phyloP scores from a whole-genome alignment of 2,113 vertebrate genomes.

The Myotis lucifugus region DNA sequence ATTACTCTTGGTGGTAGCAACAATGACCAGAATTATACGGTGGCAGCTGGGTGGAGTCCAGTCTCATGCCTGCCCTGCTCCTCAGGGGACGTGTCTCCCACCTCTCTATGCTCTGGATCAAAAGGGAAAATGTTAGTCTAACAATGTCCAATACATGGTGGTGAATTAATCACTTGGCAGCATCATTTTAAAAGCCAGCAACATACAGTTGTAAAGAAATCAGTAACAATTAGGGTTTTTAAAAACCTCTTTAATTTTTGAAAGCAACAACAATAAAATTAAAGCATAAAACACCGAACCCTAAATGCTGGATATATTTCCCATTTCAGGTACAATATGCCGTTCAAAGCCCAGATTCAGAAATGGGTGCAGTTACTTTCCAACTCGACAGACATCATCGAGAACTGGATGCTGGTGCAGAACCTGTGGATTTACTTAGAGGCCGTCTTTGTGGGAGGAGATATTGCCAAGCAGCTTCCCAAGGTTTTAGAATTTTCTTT shows the following conservation, averaged over 20 bases:
- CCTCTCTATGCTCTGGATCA: background rate
- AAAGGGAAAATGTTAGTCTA: background rate
- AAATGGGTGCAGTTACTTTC: conserved; percentile 97
- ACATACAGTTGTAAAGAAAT: background rate
- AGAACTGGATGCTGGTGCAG: conserved; percentile 98
- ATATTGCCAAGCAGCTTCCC: conserved; percentile 97
- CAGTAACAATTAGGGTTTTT: background rate
- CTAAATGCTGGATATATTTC: background rate
- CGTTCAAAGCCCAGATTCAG: conserved; percentile 97
- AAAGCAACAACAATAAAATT: background rate
- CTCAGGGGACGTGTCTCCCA: background rate
- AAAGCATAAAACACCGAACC: background rate
- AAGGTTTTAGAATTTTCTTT: conserved; percentile 87
- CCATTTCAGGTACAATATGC: conserved; percentile 91
- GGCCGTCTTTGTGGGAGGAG: conserved; percentile 96
- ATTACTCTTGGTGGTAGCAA: background rate
- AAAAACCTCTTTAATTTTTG: background rate
- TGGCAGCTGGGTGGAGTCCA: background rate
- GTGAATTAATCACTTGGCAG: background rate
- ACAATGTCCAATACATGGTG: too few relatives aligned
- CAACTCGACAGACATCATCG: conserved; percentile 94
- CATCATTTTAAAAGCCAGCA: background rate
- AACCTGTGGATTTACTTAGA: conserved; percentile 99
- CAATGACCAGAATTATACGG: background rate
- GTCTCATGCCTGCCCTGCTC: background rate